Evolutionary conservation across 2,797 vertebrate species (phyloP), one percentile per base, ranked within the genome.

Genomic region (Peromyscus aztecus): DNA sequence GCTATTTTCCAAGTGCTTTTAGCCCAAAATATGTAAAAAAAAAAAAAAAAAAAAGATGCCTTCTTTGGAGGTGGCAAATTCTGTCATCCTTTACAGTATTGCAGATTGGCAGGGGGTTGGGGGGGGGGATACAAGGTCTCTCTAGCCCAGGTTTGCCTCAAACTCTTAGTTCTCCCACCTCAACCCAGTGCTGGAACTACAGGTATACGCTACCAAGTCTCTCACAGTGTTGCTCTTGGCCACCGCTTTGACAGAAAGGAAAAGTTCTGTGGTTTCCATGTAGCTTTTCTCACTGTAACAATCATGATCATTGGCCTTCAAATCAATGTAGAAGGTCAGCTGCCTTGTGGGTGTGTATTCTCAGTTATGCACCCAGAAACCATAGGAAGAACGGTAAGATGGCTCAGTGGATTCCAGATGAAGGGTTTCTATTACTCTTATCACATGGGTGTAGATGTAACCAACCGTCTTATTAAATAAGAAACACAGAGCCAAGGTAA

Each of bases 1-100:
- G 17, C 43, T 75, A 7, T 57, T 86, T 85, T 86, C 89, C 87
- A 93, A 52, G 65, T 95, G 46, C 31, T 21, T 86, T 85, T 63
- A 73, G 17, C 55, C 84, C 65, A 80, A 71, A 69, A 67, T 59
- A 59, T 23, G 21, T 59, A 29, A 59, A 59, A 59, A 63, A 63
- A 63, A 55, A 55, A 55, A 11, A 49, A 63, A 63, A 59, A 59
- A 59, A 63, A 65, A 65, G 21, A 55, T 49, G 8, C 55, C 29
- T 40, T 40, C 16, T 2, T 69, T 37, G 31, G 24, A 23, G 61
- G 7, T 73, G 46, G 46, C 8, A 5, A 43, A 23, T n/a, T 52
- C 69, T 57, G 46, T 29, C 59, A 49, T 27, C 29, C 46, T 75
- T 69, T 23, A 63, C 27, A 16, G 43, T 29, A 9, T 43, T 86